Evolutionary conservation across 30 jellyfish, hydroid and myxozoan genomes (phyloP), one percentile per base, ranked within the genome.

Genomic region (Hydractinia symbiolongicarpus): DNA sequence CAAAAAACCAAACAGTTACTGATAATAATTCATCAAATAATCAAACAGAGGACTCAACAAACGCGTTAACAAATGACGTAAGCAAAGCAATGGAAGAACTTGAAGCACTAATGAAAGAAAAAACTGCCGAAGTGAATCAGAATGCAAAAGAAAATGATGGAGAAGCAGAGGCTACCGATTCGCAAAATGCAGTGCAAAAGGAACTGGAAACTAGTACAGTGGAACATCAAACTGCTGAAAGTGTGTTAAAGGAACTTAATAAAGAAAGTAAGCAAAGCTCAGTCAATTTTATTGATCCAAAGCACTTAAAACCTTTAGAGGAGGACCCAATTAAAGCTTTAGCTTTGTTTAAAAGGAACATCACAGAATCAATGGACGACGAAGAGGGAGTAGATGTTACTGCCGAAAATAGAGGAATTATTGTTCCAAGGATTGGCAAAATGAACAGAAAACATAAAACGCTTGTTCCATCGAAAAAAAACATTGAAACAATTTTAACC

Each of bases 1-100:
- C 44, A 30, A 30, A 30, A 30, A 30, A 30, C 44, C 44, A 30
- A 30, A 30, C 44, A 30, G 2, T 30, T 30, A 30, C 2, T 30
- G 44, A 30, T 30, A 30, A 30, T 30, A 30, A 30, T 30, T 30
- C 44, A 30, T 30, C 44, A 30, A 30, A 30, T 30, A 30, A 30
- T 30, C 44, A 30, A 30, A 30, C 44, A 30, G 44, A 30, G 44
- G 44, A 30, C 44, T 30, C 44, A 30, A 67, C 66, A 16, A 74
- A 74, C 21, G 30, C 21, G 13, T 58, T 74, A n/a, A 74, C 83
- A 50, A 74, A 74, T 1, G 83, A 74, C 54, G 83, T 74, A 7
- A 74, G 83, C 66, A 51, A 58, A n/a, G 83, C 83, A 55, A 74
- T 74, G 83, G 83, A 74, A 4, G 83, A 74, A 74, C 54, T 74